Evolutionary conservation across 2,113 vertebrate species (phyloP).

Genomic region (Sorex fumeus): DNA sequence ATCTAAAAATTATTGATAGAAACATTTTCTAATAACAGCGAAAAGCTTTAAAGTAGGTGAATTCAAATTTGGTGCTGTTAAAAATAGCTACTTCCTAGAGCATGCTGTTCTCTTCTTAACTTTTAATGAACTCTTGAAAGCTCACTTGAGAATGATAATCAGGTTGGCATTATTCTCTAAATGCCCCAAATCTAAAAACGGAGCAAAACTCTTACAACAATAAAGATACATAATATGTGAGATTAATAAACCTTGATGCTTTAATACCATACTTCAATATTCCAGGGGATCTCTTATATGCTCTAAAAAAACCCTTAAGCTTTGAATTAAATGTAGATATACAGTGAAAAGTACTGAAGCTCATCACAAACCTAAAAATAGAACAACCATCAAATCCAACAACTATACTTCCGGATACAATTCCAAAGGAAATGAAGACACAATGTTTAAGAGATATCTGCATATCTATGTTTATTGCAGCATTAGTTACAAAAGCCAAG

Average conservation of each 20-base stretch:
- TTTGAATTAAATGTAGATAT: constrained; percentile 23
- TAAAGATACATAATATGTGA: constrained; percentile 32
- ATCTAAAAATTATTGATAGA: constrained; percentile 71
- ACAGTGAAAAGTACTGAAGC: neutral
- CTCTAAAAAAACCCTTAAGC: neutral
- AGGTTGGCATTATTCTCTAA: constrained; percentile 79
- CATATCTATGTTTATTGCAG: neutral
- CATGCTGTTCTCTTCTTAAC: constrained; percentile 79
- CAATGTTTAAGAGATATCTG: neutral
- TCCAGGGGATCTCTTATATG: neutral
- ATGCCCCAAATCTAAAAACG: constrained; percentile 76
- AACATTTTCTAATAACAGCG: constrained; percentile 78
- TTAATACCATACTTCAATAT: neutral
- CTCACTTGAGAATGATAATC: constrained; percentile 85
- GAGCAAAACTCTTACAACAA: constrained; percentile 69
- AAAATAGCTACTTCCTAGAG: constrained; percentile 82
- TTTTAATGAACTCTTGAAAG: constrained; percentile 84
- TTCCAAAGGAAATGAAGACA: constrained; percentile 1
- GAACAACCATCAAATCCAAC: neutral
- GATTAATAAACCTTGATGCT: neutral
- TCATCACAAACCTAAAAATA: neutral
- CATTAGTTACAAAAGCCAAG: neutral
- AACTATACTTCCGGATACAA: neutral
- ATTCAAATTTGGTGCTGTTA: constrained; percentile 78
- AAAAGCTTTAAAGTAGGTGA: constrained; percentile 80